These are phyloP conservation scores for Morpho achilles DNA, from an alignment of 2,888 invertebrate genomes.

Conservation along the genomic window DNA sequence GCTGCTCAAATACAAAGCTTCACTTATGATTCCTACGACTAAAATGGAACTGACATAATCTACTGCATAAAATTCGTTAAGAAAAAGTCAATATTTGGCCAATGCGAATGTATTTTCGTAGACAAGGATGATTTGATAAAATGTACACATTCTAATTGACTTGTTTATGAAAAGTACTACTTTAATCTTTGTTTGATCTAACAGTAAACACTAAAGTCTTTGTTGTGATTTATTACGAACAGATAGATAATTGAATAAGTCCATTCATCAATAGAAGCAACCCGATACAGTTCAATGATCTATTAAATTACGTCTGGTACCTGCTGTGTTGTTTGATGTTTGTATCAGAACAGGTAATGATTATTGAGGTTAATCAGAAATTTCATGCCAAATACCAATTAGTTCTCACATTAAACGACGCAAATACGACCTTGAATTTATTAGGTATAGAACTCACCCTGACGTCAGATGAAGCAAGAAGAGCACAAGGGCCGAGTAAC, in stretches of 20 bases:
- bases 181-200: conserved; percentile 16
- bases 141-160: conserved; percentile 28
- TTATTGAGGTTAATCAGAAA: conserved; percentile 6
- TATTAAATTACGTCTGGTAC: conserved; percentile 8
- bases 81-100: conserved; percentile 26
- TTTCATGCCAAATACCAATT: conserved; percentile 10
- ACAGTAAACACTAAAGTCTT: conserved; percentile 7
- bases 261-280: conserved; percentile 7
- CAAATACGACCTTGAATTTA: conserved; percentile 30
- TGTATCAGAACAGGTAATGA: conserved; percentile 3
- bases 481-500: conserved; percentile 74
- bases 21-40: conserved; percentile 1
- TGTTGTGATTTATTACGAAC: background rate
- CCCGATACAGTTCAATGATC: conserved; percentile 4
- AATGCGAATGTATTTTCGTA: conserved; percentile 25
- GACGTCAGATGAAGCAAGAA: conserved; percentile 69
- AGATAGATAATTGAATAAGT: background rate
- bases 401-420: conserved; percentile 14
- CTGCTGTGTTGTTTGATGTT: conserved; percentile 9
- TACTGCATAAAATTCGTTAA: conserved; percentile 22
- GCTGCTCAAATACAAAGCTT: conserved; percentile 15
- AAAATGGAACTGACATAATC: conserved; percentile 26
- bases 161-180: conserved; percentile 29
- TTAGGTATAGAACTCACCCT: conserved; percentile 60
- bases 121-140: conserved; percentile 22